Evolutionary conservation across 2,888 invertebrate genomes (phyloP).

Genomic region (Patella pellucida): DNA sequence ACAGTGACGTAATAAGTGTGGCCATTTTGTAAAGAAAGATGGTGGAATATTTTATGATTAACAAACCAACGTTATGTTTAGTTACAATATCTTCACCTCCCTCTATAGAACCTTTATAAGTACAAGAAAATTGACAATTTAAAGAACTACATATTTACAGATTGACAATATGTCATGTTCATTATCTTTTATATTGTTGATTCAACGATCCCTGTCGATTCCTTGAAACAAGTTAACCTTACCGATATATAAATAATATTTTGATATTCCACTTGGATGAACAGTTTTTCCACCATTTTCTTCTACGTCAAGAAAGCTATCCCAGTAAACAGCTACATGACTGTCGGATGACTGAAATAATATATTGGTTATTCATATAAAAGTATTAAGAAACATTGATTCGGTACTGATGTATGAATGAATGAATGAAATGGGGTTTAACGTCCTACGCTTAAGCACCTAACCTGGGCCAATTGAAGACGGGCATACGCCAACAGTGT

Average conservation of each 20-base stretch:
- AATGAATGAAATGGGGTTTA: too few relatives aligned
- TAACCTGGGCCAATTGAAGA: too few relatives aligned
- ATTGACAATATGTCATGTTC: too few relatives aligned
- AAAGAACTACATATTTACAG: too few relatives aligned
- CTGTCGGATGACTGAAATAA: neutral
- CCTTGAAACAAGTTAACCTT: neutral
- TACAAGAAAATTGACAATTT: neutral
- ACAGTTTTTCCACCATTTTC: neutral
- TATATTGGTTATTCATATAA: too few relatives aligned
- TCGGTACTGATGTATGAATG: too few relatives aligned
- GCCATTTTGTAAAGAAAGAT: neutral
- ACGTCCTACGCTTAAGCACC: too few relatives aligned
- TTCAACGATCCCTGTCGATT: too few relatives aligned
- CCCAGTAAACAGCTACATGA: conserved; percentile 12
- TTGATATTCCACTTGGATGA: conserved; percentile 18
- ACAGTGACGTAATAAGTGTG: neutral
- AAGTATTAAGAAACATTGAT: too few relatives aligned
- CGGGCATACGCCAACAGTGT: too few relatives aligned
- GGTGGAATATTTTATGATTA: neutral
- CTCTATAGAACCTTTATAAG: conserved; percentile 35
- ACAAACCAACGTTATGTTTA: conserved; percentile 20
- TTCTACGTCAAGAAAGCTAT: conserved; percentile 18
- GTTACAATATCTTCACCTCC: conserved; percentile 43
- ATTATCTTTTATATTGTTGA: too few relatives aligned
- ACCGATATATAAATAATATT: conserved; percentile 17